Evolutionary conservation across 2,888 invertebrate species (phyloP), one percentile per base, ranked within the genome.

Genomic region (Watsonalla cultraria): DNA sequence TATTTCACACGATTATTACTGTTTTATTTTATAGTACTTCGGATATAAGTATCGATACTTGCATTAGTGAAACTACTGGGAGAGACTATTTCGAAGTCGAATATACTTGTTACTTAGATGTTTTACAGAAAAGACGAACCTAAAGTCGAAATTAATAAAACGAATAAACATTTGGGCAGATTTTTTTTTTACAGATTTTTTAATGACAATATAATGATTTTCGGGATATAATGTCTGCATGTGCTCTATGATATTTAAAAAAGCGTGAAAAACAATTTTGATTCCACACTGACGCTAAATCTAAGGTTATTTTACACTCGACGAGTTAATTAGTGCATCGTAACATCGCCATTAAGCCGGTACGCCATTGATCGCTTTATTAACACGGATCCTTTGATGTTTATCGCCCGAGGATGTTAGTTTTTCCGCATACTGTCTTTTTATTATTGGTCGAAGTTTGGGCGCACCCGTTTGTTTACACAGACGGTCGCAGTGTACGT

Each of bases 381-480:
- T 81, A 85, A 79, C 81, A 72, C 62, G 57, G 62, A 48, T 61
- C 73, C 86, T 90, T 90, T 90, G 90, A 90, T 75, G 76, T 90
- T 86, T 84, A 88, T 78, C 72, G 77, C 65, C 70, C 74, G 76
- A 89, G 90, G 90, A 90, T 90, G 90, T 90, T 90, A 90, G 90
- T 90, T 90, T 90, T 90, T 89, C 90, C 89, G 87, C 88, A 87
- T 82, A 87, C 82, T 87, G 86, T 82, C 86, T 90, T 90, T 90
- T 90, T 90, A 89, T 89, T 84, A 88, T 90, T 89, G 89, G 82
- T 82, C 79, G 86, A 89, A 88, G 88, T 88, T 90, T 85, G 90
- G 90, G 86, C 86, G 81, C 80, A 73, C 78, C 77, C 76, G 84
- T 81, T 78, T 90, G 88, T 90, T 90, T 90, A 90, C 61, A 86